Conservation (phyloP, 2,797 vertebrate species). For the Tachyglossus aculeatus region DNA sequence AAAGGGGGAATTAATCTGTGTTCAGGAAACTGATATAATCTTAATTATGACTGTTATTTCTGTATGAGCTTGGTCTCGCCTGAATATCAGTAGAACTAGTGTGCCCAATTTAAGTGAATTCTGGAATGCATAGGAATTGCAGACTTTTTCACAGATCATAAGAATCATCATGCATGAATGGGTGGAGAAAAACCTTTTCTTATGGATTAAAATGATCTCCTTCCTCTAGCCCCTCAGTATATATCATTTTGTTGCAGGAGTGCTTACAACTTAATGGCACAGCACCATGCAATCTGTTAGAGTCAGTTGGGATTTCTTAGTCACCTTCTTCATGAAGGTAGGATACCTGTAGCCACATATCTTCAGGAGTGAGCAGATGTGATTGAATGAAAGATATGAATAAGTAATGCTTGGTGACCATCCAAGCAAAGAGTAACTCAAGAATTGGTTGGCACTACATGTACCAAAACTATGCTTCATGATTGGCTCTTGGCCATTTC, state of each 20-base stretch:
- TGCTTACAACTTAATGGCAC: not conserved
- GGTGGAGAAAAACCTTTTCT: not conserved
- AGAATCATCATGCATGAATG: not conserved
- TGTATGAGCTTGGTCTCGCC: not conserved
- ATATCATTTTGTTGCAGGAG: not conserved
- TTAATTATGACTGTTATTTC: slow-evolving; percentile 17
- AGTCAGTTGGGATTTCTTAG: not conserved
- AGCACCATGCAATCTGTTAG: not conserved
- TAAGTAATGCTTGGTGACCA: slow-evolving; percentile 17
- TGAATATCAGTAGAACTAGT: slow-evolving; percentile 13
- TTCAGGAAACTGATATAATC: slow-evolving; percentile 14
- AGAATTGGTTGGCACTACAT: not conserved
- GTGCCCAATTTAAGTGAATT: slow-evolving; percentile 9
- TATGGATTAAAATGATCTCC: slow-evolving; percentile 5
- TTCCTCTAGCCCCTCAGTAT: not conserved
- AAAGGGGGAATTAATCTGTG: slow-evolving; percentile 36
- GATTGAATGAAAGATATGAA: not conserved
- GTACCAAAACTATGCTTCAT: not conserved
- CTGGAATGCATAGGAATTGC: slow-evolving; percentile 7
- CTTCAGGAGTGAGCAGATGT: slow-evolving; percentile 18
- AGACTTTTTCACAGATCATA: not conserved
- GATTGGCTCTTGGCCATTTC: not conserved
- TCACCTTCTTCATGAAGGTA: not conserved
- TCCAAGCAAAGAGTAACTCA: not conserved
- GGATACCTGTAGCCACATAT: slow-evolving; percentile 31